Conservation (phyloP, 92 coral and sea anemone species). For the Porites cylindrica region DNA sequence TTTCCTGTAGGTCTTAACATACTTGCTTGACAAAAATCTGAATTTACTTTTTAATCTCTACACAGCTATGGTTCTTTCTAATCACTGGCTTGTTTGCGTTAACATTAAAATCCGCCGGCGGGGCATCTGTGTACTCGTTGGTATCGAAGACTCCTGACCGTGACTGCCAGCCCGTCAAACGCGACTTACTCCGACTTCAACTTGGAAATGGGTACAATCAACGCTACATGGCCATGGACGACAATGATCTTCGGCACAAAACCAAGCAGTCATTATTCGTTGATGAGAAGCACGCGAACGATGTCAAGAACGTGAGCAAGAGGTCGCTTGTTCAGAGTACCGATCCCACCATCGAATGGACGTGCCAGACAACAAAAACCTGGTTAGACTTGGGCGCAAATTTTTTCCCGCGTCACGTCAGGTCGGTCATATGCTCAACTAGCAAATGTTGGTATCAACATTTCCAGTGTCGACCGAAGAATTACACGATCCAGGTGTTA, state of each 20-base stretch:
- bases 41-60: neutral
- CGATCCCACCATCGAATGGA: conserved; percentile 62
- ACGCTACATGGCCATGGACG: conserved; percentile 80
- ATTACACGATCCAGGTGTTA: conserved; percentile 61
- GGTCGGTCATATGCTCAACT: conserved; percentile 64
- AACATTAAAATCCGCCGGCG: conserved; percentile 20
- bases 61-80: conserved; percentile 40
- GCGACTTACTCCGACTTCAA: conserved; percentile 65
- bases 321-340: neutral
- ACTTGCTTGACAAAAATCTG: neutral
- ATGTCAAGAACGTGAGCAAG: conserved; percentile 29
- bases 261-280: neutral
- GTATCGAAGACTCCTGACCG: conserved; percentile 7
- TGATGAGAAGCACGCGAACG: conserved; percentile 5
- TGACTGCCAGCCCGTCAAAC: conserved; percentile 75
- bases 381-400: conserved; percentile 70
- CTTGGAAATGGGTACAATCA: conserved; percentile 71
- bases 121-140: conserved; percentile 38
- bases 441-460: conserved; percentile 70
- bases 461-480: conserved; percentile 72
- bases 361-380: conserved; percentile 61
- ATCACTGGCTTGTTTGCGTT: conserved; percentile 15
- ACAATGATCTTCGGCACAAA: conserved; percentile 25
- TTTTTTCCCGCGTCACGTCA: conserved; percentile 75
- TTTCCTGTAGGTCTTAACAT: too few relatives aligned